Base-by-base conservation (phyloP, 2,888 invertebrate species). In the Gymnocheta viridis region DNA sequence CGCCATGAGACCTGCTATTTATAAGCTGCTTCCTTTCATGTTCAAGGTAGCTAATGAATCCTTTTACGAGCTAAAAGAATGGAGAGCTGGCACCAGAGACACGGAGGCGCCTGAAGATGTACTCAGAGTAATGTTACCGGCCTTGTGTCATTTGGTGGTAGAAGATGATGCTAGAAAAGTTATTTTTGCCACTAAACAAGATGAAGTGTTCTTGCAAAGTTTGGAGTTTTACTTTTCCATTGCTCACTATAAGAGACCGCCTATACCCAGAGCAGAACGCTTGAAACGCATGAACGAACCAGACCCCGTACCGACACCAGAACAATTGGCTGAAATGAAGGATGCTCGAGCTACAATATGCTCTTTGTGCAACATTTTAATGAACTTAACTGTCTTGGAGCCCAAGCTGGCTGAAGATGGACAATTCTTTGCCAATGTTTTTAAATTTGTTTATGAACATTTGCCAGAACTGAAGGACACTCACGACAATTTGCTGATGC, bases 311-410 rank as follows among this genome's bases (percentile, higher is more conserved):
- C 91, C 96, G 64, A 95, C 96, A 64, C 94, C 95, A 0, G 94
- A 95, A 89, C 93, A 96, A 85, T 90, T 96, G 79, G 96, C 96
- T 88, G 96, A 96, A 86, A 96, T 97, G 95, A 95, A 95, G 88
- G 96, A 96, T 90, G 96, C 97, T 0, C 94, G 97, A 82, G 93
- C 95, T 3, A 97, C 97, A 0, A 96, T 98, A 93, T 95, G 96
- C 85, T 96, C 97, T 86, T 94, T 97, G 35, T 98, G 98, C 91
- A 98, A 98, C 89, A 96, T 98, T 80, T 95, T 98, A 86, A 97
- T 98, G 96, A 98, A 98, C 90, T 93, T 98, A 2, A 96, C 97
- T 14, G 98, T 98, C 0, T 92, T 98, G 81, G 98, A 98, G 87
- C 95, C 96, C 0, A 96, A 96, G 91, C 92, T 96, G 60, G 96